Conservation (phyloP, 2,888 invertebrate species). For the Agrenia bidenticulata region DNA sequence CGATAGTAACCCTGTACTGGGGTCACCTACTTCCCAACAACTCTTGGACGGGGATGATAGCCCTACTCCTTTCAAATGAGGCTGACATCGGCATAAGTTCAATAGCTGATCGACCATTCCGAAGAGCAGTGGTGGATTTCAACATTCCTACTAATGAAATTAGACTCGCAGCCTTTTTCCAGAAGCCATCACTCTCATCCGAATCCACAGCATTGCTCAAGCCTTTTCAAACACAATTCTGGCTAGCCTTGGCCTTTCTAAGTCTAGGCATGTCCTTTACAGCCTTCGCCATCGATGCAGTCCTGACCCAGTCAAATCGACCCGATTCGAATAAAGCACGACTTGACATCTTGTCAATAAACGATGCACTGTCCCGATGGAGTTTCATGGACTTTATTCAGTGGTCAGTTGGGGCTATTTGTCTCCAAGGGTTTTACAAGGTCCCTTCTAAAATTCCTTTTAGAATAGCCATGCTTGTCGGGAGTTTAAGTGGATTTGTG, state of each 20-base stretch:
- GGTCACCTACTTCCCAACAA: slow-evolving; percentile 25
- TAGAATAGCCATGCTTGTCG: slow-evolving; percentile 23
- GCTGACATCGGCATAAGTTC: slow-evolving; percentile 39
- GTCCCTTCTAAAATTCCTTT: slow-evolving; percentile 21
- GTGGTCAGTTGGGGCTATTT: slow-evolving; percentile 28
- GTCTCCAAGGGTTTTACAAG: slow-evolving; percentile 30
- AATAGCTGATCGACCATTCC: slow-evolving; percentile 30
- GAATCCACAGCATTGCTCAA: slow-evolving; percentile 16
- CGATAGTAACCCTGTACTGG: slow-evolving; percentile 28
- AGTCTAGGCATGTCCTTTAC: neutral
- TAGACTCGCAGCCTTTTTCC: slow-evolving; percentile 31
- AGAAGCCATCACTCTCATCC: slow-evolving; percentile 15
- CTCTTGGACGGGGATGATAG: slow-evolving; percentile 42
- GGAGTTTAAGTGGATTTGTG: slow-evolving; percentile 26
- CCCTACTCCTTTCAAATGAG: slow-evolving; percentile 22
- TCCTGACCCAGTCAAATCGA: neutral
- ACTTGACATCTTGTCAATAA: too few relatives aligned
- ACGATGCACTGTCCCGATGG: too few relatives aligned
- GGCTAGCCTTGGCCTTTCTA: slow-evolving; percentile 23
- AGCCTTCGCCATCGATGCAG: neutral
- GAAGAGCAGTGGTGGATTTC: slow-evolving; percentile 37
- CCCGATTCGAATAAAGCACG: too few relatives aligned
- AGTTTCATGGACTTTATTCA: slow-evolving; percentile 21
- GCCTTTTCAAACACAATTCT: slow-evolving; percentile 32
- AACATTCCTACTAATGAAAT: slow-evolving; percentile 41